These are phyloP conservation scores for Numenius arquata DNA, from an alignment of 2,113 vertebrate genomes.

Conservation along the genomic window DNA sequence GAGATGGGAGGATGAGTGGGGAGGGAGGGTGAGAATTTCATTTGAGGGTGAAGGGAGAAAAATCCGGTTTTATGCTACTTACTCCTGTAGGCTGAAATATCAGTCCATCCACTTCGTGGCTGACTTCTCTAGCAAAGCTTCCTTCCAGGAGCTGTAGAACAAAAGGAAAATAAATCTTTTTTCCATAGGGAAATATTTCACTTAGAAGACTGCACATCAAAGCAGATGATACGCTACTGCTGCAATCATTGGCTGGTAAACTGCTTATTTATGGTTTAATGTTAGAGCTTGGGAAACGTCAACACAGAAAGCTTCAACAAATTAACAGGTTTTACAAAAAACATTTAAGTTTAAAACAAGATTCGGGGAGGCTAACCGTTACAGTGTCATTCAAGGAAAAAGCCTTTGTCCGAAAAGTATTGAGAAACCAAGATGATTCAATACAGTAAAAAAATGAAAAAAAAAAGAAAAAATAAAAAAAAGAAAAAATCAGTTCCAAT, in stretches of 20 bases:
- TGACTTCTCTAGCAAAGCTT: constrained; percentile 96
- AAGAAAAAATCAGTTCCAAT: not conserved
- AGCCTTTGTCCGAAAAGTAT: not conserved
- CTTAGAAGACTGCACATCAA: not conserved
- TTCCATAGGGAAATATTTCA: not conserved
- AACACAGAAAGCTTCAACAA: not conserved
- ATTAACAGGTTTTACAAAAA: not conserved
- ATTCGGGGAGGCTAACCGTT: not conserved
- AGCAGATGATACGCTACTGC: not conserved
- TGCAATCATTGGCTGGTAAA: not conserved
- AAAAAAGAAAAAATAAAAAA: not conserved
- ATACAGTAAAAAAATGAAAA: not conserved
- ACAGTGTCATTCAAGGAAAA: not conserved
- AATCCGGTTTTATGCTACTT: constrained; percentile 68
- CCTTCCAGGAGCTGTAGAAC: constrained; percentile 91
- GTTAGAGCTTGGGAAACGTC: not conserved
- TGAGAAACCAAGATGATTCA: not conserved
- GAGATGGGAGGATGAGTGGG: not conserved
- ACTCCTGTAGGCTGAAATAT: constrained; percentile 98
- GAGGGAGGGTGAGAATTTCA: not conserved
- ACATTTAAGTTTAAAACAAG: not conserved
- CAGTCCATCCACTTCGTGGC: constrained; percentile 96
- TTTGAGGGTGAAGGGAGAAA: not conserved
- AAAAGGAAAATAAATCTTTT: constrained; percentile 42
- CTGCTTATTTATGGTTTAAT: not conserved